Conservation (phyloP, 2,888 invertebrate species). For the Gari tellinella region DNA sequence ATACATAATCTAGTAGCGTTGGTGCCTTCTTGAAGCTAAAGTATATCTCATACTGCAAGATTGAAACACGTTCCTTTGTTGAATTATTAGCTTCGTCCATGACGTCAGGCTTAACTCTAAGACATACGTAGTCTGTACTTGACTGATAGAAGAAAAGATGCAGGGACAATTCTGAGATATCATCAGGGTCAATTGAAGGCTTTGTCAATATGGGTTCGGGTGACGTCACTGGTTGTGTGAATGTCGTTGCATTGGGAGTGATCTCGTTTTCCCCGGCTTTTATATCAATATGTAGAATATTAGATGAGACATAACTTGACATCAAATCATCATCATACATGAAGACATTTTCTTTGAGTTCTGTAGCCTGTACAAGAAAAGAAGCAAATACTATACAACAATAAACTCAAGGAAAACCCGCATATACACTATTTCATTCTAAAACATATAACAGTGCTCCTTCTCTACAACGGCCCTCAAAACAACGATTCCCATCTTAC, state of each 20-base stretch:
- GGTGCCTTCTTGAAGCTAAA: constrained; percentile 25
- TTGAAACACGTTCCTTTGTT: too few species aligned
- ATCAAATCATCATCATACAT: constrained; percentile 56
- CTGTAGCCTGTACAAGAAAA: constrained; percentile 33
- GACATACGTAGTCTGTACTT: constrained; percentile 52
- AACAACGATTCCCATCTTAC: too few species aligned
- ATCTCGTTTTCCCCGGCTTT: constrained; percentile 28
- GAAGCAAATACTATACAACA: too few species aligned
- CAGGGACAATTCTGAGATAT: constrained; percentile 61
- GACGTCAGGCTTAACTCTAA: constrained; percentile 25
- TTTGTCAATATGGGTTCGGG: constrained; percentile 14
- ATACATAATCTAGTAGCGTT: constrained; percentile 32
- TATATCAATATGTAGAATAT: constrained; percentile 42
- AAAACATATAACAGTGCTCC: too few species aligned
- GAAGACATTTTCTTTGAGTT: constrained; percentile 49
- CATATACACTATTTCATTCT: too few species aligned
- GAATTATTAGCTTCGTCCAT: neutral
- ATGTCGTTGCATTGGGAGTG: constrained; percentile 29
- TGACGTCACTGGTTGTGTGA: constrained; percentile 34
- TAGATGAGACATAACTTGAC: constrained; percentile 48
- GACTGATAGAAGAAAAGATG: constrained; percentile 61
- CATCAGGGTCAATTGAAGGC: constrained; percentile 50
- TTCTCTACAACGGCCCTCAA: too few species aligned
- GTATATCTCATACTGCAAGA: constrained; percentile 33
- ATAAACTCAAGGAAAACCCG: too few species aligned